These are phyloP conservation scores for Metaphire vulgaris DNA, from an alignment of 1,140 invertebrate species.

Conservation along the genomic window DNA sequence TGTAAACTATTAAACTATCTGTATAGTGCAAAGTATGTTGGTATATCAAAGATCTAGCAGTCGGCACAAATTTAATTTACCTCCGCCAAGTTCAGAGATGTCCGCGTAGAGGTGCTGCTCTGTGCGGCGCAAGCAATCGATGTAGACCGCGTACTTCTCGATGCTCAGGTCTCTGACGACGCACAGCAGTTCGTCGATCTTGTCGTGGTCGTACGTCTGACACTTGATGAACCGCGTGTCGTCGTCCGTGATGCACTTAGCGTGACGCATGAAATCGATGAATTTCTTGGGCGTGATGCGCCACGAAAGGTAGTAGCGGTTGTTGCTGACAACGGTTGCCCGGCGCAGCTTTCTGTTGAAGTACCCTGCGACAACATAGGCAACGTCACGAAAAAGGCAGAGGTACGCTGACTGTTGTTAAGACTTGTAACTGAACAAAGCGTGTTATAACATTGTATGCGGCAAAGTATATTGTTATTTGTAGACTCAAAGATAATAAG, in stretches of 20 bases:
- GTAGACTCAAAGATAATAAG: too few relatives aligned
- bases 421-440: too few relatives aligned
- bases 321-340: background rate
- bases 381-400: too few relatives aligned
- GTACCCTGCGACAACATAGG: background rate
- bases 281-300: background rate
- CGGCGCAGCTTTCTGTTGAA: background rate
- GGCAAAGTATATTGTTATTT: too few relatives aligned
- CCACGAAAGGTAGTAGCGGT: background rate
- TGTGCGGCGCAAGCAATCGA: background rate
- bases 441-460: too few relatives aligned
- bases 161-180: background rate
- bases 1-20: too few relatives aligned
- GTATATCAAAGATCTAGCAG: too few relatives aligned
- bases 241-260: background rate
- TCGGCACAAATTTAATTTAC: too few relatives aligned
- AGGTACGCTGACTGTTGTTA: too few relatives aligned
- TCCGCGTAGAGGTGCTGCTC: background rate
- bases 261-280: background rate
- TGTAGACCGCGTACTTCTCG: background rate
- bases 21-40: too few relatives aligned
- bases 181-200: background rate
- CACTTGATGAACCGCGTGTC: background rate
- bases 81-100: background rate
- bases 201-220: background rate